Percentiles rank a stretch among this genome's conserved stretches.
Evolutionary conservation across 2,797 vertebrate genomes (phyloP).

Genomic region (Gymnothorax javanicus): DNA sequence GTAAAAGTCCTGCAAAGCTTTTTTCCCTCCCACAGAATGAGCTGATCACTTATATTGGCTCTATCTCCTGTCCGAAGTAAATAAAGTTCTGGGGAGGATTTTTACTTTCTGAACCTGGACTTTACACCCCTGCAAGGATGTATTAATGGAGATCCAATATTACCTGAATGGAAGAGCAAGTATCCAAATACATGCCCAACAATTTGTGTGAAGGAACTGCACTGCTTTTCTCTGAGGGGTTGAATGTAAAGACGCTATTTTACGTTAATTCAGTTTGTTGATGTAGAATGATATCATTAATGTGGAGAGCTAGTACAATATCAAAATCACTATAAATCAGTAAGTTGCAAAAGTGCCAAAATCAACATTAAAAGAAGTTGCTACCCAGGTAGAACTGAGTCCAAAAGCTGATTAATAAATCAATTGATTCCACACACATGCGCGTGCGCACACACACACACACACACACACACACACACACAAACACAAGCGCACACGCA

Average conservation of each 20-base stretch:
- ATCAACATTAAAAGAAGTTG: conserved; percentile 53
- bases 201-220: background rate
- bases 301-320: conserved; percentile 42
- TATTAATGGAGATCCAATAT: background rate
- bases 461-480: background rate
- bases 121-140: background rate
- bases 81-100: too few relatives aligned
- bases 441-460: too few relatives aligned
- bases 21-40: too few relatives aligned
- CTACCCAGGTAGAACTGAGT: background rate
- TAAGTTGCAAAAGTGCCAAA: conserved; percentile 50
- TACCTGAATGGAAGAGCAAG: conserved; percentile 3
- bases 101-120: too few relatives aligned
- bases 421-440: too few relatives aligned
- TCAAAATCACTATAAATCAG: too few relatives aligned
- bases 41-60: too few relatives aligned
- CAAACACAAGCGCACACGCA: background rate
- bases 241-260: background rate
- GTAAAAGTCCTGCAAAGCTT: too few relatives aligned
- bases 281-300: conserved; percentile 55
- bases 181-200: background rate
- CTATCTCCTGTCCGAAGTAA: too few relatives aligned
- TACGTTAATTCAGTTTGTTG: conserved; percentile 57
- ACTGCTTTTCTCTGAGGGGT: background rate
- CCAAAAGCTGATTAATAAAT: background rate